phyloP scores from a whole-genome alignment of 2,888 invertebrate genomes.

The Panzeria rudis region DNA sequence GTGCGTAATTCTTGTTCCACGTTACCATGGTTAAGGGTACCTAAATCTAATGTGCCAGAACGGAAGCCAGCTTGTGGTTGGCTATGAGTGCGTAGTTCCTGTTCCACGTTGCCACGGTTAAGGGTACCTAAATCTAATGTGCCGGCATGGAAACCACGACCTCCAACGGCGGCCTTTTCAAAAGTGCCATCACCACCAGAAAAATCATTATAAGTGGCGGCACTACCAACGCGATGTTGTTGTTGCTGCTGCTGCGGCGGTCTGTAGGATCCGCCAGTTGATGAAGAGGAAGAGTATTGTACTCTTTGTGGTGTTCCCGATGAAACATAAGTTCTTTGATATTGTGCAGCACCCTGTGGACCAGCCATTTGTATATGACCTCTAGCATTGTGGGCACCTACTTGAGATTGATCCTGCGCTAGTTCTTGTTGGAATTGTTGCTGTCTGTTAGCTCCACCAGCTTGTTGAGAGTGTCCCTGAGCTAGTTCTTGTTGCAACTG shows the following conservation, averaged over 20 bases:
- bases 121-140: constrained; percentile 80
- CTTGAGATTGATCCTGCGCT: constrained; percentile 16
- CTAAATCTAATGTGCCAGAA: constrained; percentile 80
- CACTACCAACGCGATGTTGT: constrained; percentile 71
- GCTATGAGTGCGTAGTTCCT: constrained; percentile 78
- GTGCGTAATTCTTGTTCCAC: constrained; percentile 81
- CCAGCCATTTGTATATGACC: constrained; percentile 79
- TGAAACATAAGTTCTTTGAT: constrained; percentile 57
- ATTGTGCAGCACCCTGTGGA: constrained; percentile 65
- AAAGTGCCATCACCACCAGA: constrained; percentile 69
- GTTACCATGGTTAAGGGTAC: constrained; percentile 78
- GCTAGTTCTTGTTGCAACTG: constrained; percentile 47
- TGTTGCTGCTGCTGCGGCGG: constrained; percentile 58
- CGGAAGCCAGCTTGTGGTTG: constrained; percentile 75
- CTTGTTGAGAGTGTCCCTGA: constrained; percentile 56
- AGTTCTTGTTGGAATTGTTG: constrained; percentile 50
- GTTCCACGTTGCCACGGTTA: constrained; percentile 80
- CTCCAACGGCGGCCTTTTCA: constrained; percentile 76
- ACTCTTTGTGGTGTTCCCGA: constrained; percentile 58
- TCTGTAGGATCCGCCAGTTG: constrained; percentile 36
- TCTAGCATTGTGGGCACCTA: constrained; percentile 75
- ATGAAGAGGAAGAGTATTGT: constrained; percentile 47
- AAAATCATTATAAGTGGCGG: constrained; percentile 69
- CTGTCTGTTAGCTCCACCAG: constrained; percentile 31
- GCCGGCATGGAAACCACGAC: constrained; percentile 80